These are phyloP conservation scores for Meloidogyne exigua DNA, from an alignment of 1,140 invertebrate genomes.

Conservation along the genomic window DNA sequence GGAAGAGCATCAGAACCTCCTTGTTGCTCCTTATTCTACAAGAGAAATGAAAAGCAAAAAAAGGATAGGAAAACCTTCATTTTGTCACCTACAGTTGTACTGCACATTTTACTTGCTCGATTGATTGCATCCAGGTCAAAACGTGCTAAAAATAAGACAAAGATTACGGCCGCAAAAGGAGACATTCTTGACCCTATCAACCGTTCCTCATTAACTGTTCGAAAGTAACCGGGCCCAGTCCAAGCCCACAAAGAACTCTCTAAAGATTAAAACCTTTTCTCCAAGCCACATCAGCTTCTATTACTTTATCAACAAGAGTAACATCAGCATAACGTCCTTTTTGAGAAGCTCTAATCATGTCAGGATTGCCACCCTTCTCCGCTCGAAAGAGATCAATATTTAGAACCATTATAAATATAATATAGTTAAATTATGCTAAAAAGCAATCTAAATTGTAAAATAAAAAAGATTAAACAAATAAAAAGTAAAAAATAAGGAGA, in stretches of 20 bases:
- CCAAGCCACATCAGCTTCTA: constrained; percentile 84
- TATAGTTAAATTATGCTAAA: not conserved
- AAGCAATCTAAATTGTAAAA: not conserved
- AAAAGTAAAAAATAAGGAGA: not conserved
- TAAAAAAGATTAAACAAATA: not conserved
- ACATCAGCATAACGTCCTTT: constrained; percentile 89
- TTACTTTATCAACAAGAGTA: constrained; percentile 82
- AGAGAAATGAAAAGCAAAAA: not conserved
- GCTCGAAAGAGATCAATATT: constrained; percentile 92
- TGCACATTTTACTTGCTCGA: constrained; percentile 90
- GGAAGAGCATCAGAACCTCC: constrained; percentile 75
- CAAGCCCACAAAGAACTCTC: too few species aligned
- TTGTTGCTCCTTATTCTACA: constrained; percentile 75
- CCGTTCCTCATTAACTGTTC: too few species aligned
- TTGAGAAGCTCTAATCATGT: constrained; percentile 87
- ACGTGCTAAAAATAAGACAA: constrained; percentile 30
- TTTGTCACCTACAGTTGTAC: constrained; percentile 92
- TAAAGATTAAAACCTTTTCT: constrained; percentile 73
- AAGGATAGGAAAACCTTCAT: constrained; percentile 75
- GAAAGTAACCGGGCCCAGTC: too few species aligned
- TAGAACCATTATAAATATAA: constrained; percentile 77
- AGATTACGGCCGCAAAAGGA: not conserved
- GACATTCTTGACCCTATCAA: too few species aligned
- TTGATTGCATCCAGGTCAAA: constrained; percentile 79
- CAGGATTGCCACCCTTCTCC: constrained; percentile 89